Percentiles rank a stretch among this genome's conserved stretches.
Evolutionary conservation across 2,888 invertebrate species (phyloP).

Genomic region (Mimachlamys varia): DNA sequence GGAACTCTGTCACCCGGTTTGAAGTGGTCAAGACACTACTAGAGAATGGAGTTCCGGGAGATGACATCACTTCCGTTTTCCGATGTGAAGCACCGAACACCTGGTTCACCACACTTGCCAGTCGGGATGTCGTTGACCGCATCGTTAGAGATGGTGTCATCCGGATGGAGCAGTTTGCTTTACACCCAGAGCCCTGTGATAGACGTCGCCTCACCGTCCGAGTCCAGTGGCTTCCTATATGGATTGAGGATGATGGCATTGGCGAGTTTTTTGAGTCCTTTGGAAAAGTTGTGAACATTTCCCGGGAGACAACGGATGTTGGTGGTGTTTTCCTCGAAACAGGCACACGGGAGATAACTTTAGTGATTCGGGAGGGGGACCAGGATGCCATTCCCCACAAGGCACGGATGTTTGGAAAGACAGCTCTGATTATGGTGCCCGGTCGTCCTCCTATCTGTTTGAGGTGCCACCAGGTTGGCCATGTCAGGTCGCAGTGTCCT

Average conservation of each 20-base stretch:
- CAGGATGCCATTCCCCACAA: background rate
- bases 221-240: background rate
- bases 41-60: no score
- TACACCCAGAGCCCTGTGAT: background rate
- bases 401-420: background rate
- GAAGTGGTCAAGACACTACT: no score
- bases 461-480: background rate
- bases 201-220: background rate
- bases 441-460: background rate
- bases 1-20: no score
- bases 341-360: background rate
- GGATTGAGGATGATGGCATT: background rate
- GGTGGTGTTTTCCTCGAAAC: background rate
- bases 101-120: no score
- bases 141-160: no score
- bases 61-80: no score
- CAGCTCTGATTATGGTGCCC: background rate
- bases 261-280: background rate
- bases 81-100: background rate
- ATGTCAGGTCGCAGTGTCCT: no score
- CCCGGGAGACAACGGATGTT: background rate
- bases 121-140: no score
- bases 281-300: background rate
- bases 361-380: background rate
- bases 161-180: background rate